Evolutionary conservation across 2,797 vertebrate species (phyloP), one percentile per base, ranked within the genome.

Genomic region (Coregonus suidteri): DNA sequence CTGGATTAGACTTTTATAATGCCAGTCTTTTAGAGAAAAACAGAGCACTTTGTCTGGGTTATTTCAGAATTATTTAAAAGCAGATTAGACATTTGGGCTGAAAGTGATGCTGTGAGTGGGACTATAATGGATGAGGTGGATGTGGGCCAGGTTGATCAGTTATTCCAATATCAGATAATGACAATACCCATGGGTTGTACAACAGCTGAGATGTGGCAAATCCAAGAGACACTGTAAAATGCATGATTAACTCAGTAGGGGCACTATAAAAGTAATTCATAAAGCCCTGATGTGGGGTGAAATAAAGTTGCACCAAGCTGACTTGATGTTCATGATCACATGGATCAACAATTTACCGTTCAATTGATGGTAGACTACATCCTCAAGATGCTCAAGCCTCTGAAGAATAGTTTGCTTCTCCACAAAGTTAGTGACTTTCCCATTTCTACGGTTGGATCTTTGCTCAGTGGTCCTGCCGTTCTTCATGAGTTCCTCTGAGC

Each of bases 321-420:
- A 47, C 41, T 41, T 47, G 41, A 2, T 20, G 56, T 59, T 59
- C 56, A 34, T 66, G 64, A 66, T 34, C 64, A 59, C n/a, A 59
- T 59, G 56, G 56, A 59, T 59, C n/a, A 59, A 59, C 9, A 13
- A 31, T 7, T 72, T 89, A 95, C 95, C 95, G 79, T 95, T 95
- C 11, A 95, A 93, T 83, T 95, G 94, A 81, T 90, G 93, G 90
- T 95, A 95, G 62, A 95, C 94, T 82, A 95, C 93, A 76, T 94
- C 94, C 75, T 95, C 95, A 86, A 95, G 89, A 82, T 94, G 94
- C 81, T 94, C 93, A 76, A 95, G 88, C 73, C 95, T 92, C 86
- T 92, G 93, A 77, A 95, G 93, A 85, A 95, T 94, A 87, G 93
- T 89, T 73, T 95, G 93, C 25, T 92, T 85, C 79, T 95, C 95